Base-by-base conservation (phyloP, 2,888 invertebrate species). In the Nebria salina region DNA sequence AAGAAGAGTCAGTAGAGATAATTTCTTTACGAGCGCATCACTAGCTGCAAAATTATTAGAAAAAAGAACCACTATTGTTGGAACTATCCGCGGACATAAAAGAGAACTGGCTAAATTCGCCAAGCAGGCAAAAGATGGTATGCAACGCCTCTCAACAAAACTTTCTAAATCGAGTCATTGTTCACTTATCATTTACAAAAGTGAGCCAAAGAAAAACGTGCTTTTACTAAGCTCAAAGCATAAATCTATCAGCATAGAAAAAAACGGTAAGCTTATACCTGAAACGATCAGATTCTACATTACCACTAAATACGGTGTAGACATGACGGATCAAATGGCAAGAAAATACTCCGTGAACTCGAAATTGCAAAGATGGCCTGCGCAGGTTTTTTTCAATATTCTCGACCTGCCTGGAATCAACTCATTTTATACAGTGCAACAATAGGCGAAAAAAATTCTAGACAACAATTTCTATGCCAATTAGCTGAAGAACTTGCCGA, bases 381-480 rank as follows among this genome's bases (percentile, higher is more conserved):
- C 83, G 20, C 84, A 85, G 75, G 83, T 85, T 81, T 84, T 85
- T 83, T 84, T 83, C 81, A 85, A 85, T 82, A 84, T 85, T 80
- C 75, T 84, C 54, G 83, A 84, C 82, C 82, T 85, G 74, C 83
- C 84, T 70, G 84, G 82, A 54, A 84, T 84, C 70, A 84, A n/a
- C n/a, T n/a, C n/a, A n/a, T 83, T 72, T 83, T 83, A 81, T 83
- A 83, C 77, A 83, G 76, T 78, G 79, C 83, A 81, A 83, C 82
- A 75, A 83, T 83, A 26, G 82, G 82, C 43, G 82, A 83, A 83
- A 82, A 80, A 34, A 84, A 84, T 20, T 83, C 77, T 42, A 83
- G 82, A 82, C 82, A 89, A 79, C n/a, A 87, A 86, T 79, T 87
- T 86, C 83, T 89, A 90, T 83, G 83, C 83, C 77, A 82, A 78